Percentiles rank a stretch among this genome's conserved stretches.
Evolutionary conservation across 2,888 invertebrate genomes (phyloP).

Genomic region (Lucinisca nassula): DNA sequence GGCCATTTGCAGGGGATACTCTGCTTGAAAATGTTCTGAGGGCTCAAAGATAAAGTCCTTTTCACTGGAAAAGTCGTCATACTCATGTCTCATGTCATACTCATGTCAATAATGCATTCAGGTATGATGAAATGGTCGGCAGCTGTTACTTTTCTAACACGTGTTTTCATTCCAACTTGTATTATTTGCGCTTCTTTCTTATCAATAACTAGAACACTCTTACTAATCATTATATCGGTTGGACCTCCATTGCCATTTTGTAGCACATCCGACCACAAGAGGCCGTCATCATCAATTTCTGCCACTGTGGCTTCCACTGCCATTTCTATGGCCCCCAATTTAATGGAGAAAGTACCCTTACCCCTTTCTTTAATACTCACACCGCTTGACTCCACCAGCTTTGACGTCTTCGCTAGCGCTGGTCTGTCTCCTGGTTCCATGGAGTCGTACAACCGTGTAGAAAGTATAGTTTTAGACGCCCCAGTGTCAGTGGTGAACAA

Average conservation of each 20-base stretch:
- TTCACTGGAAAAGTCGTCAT: neutral
- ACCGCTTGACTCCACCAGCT: neutral
- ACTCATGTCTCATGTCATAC: slow-evolving; percentile 22
- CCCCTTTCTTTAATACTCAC: neutral
- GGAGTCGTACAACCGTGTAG: neutral
- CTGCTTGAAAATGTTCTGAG: neutral
- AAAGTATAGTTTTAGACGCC: neutral
- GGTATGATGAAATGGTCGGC: slow-evolving; percentile 38
- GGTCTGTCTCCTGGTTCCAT: neutral
- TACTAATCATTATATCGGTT: slow-evolving; percentile 36
- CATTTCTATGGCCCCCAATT: neutral
- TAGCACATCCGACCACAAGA: slow-evolving; percentile 40
- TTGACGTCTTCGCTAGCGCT: neutral
- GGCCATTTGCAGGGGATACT: slow-evolving; percentile 33
- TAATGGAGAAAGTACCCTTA: neutral
- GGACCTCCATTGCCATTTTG: slow-evolving; percentile 19
- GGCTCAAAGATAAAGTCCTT: neutral
- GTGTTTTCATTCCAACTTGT: neutral
- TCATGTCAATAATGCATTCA: slow-evolving; percentile 37
- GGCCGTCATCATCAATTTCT: slow-evolving; percentile 25
- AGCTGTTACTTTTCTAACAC: slow-evolving; percentile 7
- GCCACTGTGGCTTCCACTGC: neutral
- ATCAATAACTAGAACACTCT: slow-evolving; percentile 15
- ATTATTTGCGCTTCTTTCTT: neutral
- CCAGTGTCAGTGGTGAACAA: neutral